A percentile compares a stretch with the other conserved stretches of the same genome.
phyloP scores from a whole-genome alignment of 2,113 vertebrate species.

The Microcebus murinus region DNA sequence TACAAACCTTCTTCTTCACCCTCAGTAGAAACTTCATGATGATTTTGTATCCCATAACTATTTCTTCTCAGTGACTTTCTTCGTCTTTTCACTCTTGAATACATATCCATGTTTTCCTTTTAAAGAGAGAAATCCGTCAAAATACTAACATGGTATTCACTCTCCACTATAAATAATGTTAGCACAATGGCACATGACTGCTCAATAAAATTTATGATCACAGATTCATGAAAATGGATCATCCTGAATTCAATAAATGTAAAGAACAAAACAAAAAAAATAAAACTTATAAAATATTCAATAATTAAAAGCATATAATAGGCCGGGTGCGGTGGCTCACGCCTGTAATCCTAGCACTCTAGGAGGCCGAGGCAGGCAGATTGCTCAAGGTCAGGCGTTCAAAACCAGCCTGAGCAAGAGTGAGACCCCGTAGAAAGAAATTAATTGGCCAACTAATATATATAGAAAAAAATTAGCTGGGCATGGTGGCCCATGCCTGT shows the following conservation, averaged over 20 bases:
- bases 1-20: constrained; percentile 93
- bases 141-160: constrained; percentile 54
- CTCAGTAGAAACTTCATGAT: constrained; percentile 96
- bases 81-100: constrained; percentile 97
- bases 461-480: too few relatives aligned
- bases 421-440: too few relatives aligned
- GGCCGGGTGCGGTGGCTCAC: too few relatives aligned
- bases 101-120: constrained; percentile 99
- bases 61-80: constrained; percentile 96
- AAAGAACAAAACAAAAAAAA: not conserved
- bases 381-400: too few relatives aligned
- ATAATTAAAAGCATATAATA: constrained; percentile 27
- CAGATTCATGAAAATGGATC: not conserved
- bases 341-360: too few relatives aligned
- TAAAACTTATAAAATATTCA: not conserved
- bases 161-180: constrained; percentile 30
- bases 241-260: constrained; percentile 44
- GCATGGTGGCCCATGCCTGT: too few relatives aligned
- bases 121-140: constrained; percentile 70
- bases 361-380: too few relatives aligned
- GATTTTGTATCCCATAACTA: constrained; percentile 94
- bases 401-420: too few relatives aligned
- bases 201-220: constrained; percentile 33
- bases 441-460: too few relatives aligned
- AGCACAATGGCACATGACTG: not conserved